A percentile compares a stretch with the other conserved stretches of the same genome.
Evolutionary conservation across 37 sponge, comb jelly and placozoan genomes (phyloP).

Genomic region (Ephydatia muelleri): DNA sequence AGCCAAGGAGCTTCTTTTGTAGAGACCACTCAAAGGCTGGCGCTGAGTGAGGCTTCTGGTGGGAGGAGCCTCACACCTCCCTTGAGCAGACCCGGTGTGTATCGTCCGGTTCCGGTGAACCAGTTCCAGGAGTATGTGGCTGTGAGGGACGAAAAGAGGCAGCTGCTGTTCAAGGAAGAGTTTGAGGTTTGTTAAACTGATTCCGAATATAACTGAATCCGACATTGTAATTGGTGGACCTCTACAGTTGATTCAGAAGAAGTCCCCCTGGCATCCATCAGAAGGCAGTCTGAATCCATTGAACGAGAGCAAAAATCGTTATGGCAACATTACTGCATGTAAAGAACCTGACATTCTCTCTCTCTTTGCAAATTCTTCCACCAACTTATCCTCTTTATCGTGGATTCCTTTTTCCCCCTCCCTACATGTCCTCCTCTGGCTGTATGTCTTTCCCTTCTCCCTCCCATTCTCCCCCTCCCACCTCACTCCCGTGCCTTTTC

Average conservation of each 20-base stretch:
- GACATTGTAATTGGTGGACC: not conserved
- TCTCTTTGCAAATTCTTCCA: not conserved
- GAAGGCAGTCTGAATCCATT: conserved; percentile 48
- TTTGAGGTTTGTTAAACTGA: conserved; percentile 33
- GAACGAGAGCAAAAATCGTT: conserved; percentile 86
- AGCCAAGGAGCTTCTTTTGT: too few relatives aligned
- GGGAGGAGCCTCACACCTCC: not conserved
- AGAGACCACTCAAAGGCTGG: too few relatives aligned
- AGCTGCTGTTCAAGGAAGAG: conserved; percentile 48
- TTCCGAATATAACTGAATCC: not conserved
- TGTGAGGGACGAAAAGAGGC: conserved; percentile 43
- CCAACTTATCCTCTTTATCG: not conserved
- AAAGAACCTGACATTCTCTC: conserved; percentile 1
- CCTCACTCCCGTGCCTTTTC: not conserved
- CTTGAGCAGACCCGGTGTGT: not conserved
- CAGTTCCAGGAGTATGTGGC: conserved; percentile 50
- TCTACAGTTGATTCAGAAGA: conserved; percentile 37
- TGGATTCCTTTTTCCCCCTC: not conserved
- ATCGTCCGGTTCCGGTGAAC: conserved; percentile 10
- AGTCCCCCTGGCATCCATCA: conserved; percentile 27
- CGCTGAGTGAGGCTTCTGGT: not conserved
- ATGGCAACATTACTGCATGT: conserved; percentile 88
- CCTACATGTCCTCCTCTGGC: not conserved
- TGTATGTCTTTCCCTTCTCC: not conserved
- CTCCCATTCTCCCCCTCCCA: not conserved